Conservation (phyloP, 2,797 vertebrate genomes). For the Galagoides demidoff region DNA sequence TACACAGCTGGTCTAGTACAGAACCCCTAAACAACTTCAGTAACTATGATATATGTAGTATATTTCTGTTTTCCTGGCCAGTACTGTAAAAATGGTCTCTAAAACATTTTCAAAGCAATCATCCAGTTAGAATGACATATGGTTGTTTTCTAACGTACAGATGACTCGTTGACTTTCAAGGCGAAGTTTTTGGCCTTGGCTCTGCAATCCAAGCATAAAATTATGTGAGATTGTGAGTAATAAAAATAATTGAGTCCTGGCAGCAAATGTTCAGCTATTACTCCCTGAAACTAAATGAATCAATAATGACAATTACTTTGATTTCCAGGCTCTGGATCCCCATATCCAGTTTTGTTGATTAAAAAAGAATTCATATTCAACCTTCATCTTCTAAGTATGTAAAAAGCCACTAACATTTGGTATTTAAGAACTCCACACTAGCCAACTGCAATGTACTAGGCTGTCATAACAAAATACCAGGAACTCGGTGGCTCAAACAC, state of each 20-base stretch:
- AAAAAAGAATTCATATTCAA: background rate
- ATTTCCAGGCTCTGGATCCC: background rate
- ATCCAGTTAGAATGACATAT: background rate
- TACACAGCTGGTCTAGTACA: background rate
- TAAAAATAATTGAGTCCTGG: conserved; percentile 13
- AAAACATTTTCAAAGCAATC: background rate
- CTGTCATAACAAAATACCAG: background rate
- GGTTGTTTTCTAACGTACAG: background rate
- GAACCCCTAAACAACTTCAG: background rate
- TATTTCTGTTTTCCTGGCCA: background rate
- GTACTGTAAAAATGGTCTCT: background rate
- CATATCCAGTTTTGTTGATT: background rate
- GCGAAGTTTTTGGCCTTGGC: background rate
- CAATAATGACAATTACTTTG: conserved; percentile 29
- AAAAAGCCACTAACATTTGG: background rate
- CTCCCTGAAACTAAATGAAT: background rate
- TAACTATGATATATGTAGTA: background rate
- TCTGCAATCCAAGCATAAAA: background rate
- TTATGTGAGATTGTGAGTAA: background rate
- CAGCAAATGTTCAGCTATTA: background rate
- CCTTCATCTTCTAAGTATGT: background rate
- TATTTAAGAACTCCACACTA: background rate
- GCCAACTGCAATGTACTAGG: background rate
- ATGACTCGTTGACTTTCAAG: background rate
- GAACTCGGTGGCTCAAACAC: background rate